A percentile compares a stretch with the other conserved stretches of the same genome.
phyloP scores from a whole-genome alignment of 2,797 vertebrate genomes.

The Gobio occitaniae region DNA sequence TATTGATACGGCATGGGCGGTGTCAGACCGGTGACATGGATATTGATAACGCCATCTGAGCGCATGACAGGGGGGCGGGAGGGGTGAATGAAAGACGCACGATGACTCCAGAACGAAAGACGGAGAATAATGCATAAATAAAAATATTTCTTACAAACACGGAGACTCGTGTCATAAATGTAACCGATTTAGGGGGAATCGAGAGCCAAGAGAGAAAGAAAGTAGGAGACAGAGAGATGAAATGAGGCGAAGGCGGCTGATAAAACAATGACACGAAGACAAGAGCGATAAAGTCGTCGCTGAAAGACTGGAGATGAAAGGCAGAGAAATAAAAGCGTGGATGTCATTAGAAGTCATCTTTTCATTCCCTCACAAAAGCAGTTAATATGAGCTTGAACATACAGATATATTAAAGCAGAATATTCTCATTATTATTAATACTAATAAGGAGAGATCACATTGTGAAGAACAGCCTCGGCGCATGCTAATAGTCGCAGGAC shows the following conservation, averaged over 20 bases:
- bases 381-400: conserved; percentile 61
- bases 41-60: conserved; percentile 78
- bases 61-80: conserved; percentile 48
- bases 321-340: conserved; percentile 54
- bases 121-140: conserved; percentile 8
- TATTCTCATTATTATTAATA: conserved; percentile 64
- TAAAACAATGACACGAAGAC: conserved; percentile 62
- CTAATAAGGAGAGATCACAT: conserved; percentile 62
- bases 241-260: conserved; percentile 62
- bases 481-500: conserved; percentile 59
- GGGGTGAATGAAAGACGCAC: conserved; percentile 59
- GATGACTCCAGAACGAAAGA: conserved; percentile 64
- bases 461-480: conserved; percentile 58
- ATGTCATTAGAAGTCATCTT: conserved; percentile 59
- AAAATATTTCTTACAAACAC: conserved; percentile 62
- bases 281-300: conserved; percentile 58
- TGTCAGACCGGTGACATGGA: conserved; percentile 81
- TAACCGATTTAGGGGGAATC: conserved; percentile 74
- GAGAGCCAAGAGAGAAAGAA: conserved; percentile 37
- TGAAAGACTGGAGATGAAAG: conserved; percentile 55
- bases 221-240: conserved; percentile 54
- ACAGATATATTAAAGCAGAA: conserved; percentile 63
- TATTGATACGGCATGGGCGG: conserved; percentile 86
- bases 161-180: conserved; percentile 65
- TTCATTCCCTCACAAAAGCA: conserved; percentile 60